Evolutionary conservation across 2,888 invertebrate species (phyloP).

Genomic region (Dinocampus coccinellae): DNA sequence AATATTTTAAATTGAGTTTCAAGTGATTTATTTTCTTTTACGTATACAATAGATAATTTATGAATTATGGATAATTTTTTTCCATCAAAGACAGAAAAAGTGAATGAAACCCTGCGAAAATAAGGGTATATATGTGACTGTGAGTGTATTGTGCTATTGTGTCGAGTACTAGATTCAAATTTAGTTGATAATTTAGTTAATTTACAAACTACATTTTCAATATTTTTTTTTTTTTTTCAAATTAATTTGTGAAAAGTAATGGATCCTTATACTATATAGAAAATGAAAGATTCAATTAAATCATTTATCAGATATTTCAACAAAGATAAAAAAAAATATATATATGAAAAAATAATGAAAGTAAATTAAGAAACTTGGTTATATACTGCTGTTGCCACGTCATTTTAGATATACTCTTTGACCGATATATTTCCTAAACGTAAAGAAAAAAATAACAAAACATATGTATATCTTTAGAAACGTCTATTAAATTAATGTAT

Average conservation of each 20-base stretch:
- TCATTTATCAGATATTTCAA: conserved; percentile 1
- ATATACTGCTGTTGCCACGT: conserved; percentile 60
- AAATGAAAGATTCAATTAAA: background rate
- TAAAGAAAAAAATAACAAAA: conserved; percentile 19
- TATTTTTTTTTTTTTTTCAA: background rate
- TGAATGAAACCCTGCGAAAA: background rate
- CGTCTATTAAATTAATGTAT: conserved; percentile 1
- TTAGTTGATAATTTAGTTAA: background rate
- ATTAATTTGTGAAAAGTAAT: background rate
- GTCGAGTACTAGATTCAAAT: background rate
- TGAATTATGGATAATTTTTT: background rate
- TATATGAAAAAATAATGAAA: conserved; percentile 65
- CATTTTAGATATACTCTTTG: conserved; percentile 62
- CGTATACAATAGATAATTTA: background rate
- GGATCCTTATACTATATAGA: background rate
- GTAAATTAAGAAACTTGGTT: conserved; percentile 64
- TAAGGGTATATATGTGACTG: background rate
- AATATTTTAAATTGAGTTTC: background rate
- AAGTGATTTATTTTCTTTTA: background rate
- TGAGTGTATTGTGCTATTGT: background rate
- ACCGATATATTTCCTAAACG: conserved; percentile 61
- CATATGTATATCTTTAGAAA: conserved; percentile 14
- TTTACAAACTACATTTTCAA: background rate
- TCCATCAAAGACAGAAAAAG: background rate
- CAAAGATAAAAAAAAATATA: conserved; percentile 10